Evolutionary conservation across 2,888 invertebrate genomes (phyloP).

Genomic region (Caenorhabditis afra): DNA sequence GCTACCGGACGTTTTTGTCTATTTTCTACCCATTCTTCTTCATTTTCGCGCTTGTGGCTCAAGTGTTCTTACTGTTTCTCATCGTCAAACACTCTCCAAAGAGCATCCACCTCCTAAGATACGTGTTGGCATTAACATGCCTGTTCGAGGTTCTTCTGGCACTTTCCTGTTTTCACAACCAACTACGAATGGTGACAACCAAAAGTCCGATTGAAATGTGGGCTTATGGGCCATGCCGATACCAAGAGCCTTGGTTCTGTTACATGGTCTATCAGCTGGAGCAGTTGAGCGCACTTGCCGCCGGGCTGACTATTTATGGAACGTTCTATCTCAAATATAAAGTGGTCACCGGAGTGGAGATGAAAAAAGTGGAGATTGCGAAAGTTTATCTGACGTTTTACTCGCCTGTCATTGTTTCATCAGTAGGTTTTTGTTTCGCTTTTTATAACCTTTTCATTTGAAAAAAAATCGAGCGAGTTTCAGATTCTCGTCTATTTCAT

Average conservation of each 20-base stretch:
- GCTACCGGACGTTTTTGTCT: background rate
- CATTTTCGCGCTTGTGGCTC: background rate
- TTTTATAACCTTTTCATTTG: background rate
- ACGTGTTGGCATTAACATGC: background rate
- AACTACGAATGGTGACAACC: slow-evolving; percentile 2
- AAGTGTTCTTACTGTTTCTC: background rate
- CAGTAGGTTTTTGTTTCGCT: background rate
- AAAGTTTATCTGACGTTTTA: slow-evolving; percentile 23
- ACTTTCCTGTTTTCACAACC: background rate
- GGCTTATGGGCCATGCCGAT: slow-evolving; percentile 6
- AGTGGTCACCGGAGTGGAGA: slow-evolving; percentile 24
- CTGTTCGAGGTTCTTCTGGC: background rate
- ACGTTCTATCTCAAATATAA: slow-evolving; percentile 32
- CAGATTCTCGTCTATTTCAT: slow-evolving; percentile 21
- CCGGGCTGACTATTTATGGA: slow-evolving; percentile 20
- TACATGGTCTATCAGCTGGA: background rate
- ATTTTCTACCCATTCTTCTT: background rate
- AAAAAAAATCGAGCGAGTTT: too few species aligned
- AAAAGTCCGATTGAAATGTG: slow-evolving; percentile 8
- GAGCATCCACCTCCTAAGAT: background rate
- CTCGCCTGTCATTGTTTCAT: slow-evolving; percentile 21
- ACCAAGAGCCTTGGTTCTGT: slow-evolving; percentile 9
- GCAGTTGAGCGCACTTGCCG: background rate
- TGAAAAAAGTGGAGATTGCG: slow-evolving; percentile 12
- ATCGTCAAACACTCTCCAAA: slow-evolving; percentile 4